phyloP scores from a whole-genome alignment of 2,113 vertebrate species.

The Hippocampus comes region DNA sequence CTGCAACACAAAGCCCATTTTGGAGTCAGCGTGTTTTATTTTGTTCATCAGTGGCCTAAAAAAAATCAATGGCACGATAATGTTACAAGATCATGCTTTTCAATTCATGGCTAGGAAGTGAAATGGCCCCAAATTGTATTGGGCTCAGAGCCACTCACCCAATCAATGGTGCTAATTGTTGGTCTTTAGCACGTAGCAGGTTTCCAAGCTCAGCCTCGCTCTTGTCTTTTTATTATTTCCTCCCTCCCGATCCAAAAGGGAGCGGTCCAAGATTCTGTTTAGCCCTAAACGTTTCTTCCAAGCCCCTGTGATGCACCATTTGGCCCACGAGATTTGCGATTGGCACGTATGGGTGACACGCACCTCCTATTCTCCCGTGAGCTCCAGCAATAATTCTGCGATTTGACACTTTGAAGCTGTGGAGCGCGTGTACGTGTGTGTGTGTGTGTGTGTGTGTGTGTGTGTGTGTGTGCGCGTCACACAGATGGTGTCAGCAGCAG shows the following conservation, averaged over 20 bases:
- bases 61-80: conserved; percentile 6
- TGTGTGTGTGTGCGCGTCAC: conserved; percentile 18
- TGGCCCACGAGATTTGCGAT: conserved; percentile 33
- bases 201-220: conserved; percentile 41
- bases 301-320: conserved; percentile 45
- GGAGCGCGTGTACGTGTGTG: conserved; percentile 29
- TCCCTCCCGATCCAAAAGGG: conserved; percentile 27
- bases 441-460: conserved; percentile 3
- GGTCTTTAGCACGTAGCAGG: conserved; percentile 41
- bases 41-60: conserved; percentile 1
- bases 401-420: conserved; percentile 54
- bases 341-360: conserved; percentile 30
- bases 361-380: conserved; percentile 23
- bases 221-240: neutral
- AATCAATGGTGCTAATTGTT: conserved; percentile 48
- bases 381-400: conserved; percentile 36
- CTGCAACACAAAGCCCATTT: neutral
- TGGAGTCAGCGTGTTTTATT: neutral
- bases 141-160: conserved; percentile 37
- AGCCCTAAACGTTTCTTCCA: conserved; percentile 24
- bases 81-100: conserved; percentile 15
- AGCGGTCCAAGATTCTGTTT: conserved; percentile 35
- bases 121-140: conserved; percentile 30
- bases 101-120: conserved; percentile 25
- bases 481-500: conserved; percentile 44